A percentile compares a stretch with the other conserved stretches of the same genome.
Conservation (phyloP, 2,113 vertebrate genomes). For the Microtus ochrogaster region DNA sequence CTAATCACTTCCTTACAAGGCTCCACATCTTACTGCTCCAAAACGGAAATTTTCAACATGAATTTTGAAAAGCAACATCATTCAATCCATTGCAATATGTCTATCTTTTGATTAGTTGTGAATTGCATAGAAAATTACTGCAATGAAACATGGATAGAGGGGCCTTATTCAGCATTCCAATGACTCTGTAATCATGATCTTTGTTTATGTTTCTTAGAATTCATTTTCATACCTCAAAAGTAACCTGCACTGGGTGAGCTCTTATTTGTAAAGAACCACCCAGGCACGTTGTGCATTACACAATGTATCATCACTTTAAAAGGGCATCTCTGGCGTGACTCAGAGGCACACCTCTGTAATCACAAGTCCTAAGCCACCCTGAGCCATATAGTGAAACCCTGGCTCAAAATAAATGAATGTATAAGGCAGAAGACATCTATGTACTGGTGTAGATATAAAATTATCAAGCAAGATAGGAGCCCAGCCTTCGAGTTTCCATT, state of each 20-base stretch:
- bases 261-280: background rate
- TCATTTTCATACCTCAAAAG: background rate
- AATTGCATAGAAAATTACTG: background rate
- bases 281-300: background rate
- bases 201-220: background rate
- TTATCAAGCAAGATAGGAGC: background rate
- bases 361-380: background rate
- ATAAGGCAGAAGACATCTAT: background rate
- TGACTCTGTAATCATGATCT: background rate
- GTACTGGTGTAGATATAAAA: background rate
- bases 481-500: background rate
- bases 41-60: background rate
- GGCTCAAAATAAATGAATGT: background rate
- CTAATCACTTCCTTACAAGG: background rate
- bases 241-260: background rate
- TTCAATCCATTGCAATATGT: background rate
- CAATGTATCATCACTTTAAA: background rate
- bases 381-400: background rate
- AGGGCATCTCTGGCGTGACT: background rate
- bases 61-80: background rate
- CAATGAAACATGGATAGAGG: background rate
- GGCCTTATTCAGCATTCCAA: background rate
- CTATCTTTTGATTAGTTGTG: constrained; percentile 1
- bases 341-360: background rate
- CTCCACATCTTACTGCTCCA: background rate